Base-by-base conservation (phyloP, 1,140 invertebrate genomes). In the Alviniconcha marisindica region DNA sequence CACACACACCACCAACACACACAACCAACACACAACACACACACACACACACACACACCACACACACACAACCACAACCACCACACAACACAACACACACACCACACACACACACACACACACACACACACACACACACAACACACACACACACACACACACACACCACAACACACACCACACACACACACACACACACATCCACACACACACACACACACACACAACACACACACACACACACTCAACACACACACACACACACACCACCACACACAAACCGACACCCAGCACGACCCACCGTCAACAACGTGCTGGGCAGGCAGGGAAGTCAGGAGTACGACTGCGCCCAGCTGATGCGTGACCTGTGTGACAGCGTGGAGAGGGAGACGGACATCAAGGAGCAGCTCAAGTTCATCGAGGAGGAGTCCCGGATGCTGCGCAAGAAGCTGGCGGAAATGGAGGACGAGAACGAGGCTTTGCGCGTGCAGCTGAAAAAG, bases 401-500 rank as follows among this genome's bases (percentile, higher is more conserved):
- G 85, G 97, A 98, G 92, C 97, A 98, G 92, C 92, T 98, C 14
- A 95, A 96, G 84, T 98, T 97, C 92, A 95, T 97, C 40, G 97
- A 98, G 93, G 97, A 98, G 93, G 97, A 98, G 95, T 95, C 95
- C 90, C 96, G 95, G 92, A 95, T 89, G 79, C 85, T 97, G 90
- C 95, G 97, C 92, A 97, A 96, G 95, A 97, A 97, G 94, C 95
- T 96, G 86, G 95, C 96, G 85, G 95, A 97, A 85, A 95, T 98
- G 90, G 97, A 98, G 94, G 97, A 98, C 92, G 97, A 98, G 94
- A 98, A 98, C 94, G 97, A 98, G 93, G 96, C 96, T 82, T 94
- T 98, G 93, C 95, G 96, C 91, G 95, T 97, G 93, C 97, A 98
- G 94, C 95, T 98, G 90, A 97, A 97, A 95, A 98, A 97, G 95